These are phyloP conservation scores for Vombatus ursinus DNA, from an alignment of 2,113 vertebrate species.

Conservation along the genomic window DNA sequence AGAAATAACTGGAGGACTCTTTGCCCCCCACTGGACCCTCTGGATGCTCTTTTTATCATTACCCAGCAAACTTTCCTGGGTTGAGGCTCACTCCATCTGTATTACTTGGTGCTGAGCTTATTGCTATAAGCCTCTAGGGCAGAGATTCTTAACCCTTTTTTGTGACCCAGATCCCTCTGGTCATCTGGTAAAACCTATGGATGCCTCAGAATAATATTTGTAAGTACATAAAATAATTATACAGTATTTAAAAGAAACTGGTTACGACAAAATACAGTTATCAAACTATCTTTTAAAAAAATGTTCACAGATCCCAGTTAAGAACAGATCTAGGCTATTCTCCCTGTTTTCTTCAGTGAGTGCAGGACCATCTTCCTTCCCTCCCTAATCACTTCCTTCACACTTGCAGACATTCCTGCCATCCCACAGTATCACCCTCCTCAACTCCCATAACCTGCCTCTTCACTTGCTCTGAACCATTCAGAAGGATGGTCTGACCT, in stretches of 20 bases:
- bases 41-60: background rate
- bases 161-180: background rate
- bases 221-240: background rate
- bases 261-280: background rate
- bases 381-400: too few relatives aligned
- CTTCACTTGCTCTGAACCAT: too few relatives aligned
- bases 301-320: too few relatives aligned
- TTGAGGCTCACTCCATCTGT: background rate
- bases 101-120: background rate
- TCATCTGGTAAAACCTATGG: background rate
- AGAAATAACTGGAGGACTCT: too few relatives aligned
- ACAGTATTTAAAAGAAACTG: background rate
- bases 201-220: background rate
- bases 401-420: too few relatives aligned
- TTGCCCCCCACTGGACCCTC: background rate
- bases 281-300: background rate
- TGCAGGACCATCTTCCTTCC: too few relatives aligned
- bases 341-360: too few relatives aligned
- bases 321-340: too few relatives aligned
- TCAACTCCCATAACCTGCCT: too few relatives aligned
- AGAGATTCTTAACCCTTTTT: background rate
- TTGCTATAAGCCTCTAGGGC: background rate
- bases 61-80: background rate
- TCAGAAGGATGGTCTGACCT: too few relatives aligned
- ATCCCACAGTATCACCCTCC: too few relatives aligned